Percentiles rank a stretch among this genome's conserved stretches.
phyloP scores from a whole-genome alignment of 2,113 vertebrate genomes.

The Periophthalmus modestus region DNA sequence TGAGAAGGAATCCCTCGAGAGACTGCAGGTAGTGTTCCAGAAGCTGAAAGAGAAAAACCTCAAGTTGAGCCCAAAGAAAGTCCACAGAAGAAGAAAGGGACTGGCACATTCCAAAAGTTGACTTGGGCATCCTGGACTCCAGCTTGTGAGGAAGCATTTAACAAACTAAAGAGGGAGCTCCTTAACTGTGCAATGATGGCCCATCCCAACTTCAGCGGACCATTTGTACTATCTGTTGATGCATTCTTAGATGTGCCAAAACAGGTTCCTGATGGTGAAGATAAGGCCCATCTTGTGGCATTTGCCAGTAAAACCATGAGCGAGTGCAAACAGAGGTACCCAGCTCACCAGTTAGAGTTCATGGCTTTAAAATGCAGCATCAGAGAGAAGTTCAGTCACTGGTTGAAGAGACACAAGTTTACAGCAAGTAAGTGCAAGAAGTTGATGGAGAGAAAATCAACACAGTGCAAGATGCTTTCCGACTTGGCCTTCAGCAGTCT shows the following conservation, averaged over 20 bases:
- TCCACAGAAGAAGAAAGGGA: background rate
- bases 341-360: background rate
- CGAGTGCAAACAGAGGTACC: conserved; percentile 15
- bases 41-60: background rate
- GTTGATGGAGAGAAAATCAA: background rate
- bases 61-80: conserved; percentile 16
- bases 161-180: background rate
- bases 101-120: background rate
- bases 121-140: background rate
- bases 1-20: background rate
- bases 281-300: background rate
- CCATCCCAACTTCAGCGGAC: conserved; percentile 5
- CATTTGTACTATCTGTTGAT: background rate
- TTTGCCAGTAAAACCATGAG: conserved; percentile 22
- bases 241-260: background rate
- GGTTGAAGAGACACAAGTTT: conserved; percentile 1
- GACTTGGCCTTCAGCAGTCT: background rate
- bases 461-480: background rate
- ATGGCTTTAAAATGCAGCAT: conserved; percentile 19
- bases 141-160: background rate
- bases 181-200: background rate
- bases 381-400: conserved; percentile 17
- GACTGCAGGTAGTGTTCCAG: conserved; percentile 10
- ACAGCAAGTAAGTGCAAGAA: background rate
- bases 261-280: background rate